Evolutionary conservation across 1,140 invertebrate genomes (phyloP), one percentile per base, ranked within the genome.

Genomic region (Sarcophaga bullata): DNA sequence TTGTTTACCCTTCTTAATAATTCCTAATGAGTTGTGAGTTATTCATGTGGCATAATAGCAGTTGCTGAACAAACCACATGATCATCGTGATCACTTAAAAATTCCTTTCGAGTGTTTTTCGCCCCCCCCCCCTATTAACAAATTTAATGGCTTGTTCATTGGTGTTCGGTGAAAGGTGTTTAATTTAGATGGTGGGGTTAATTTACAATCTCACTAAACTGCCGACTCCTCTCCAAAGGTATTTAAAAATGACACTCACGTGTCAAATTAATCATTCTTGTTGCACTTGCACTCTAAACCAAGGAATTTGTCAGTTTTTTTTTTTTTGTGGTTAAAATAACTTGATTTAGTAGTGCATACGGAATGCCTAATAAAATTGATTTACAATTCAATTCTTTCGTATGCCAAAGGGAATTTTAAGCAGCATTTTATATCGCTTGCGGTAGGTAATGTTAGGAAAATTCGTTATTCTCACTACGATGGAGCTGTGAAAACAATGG

Each of bases 341-440:
- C 62, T 68, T 68, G 62, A 68, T 68, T 68, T 68, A 68, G 17
- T 68, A 68, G 62, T 68, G n/a, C 62, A 68, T 68, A 19, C 8
- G 15, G 17, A 62, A n/a, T 62, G 58, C n/a, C 62, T 19, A n/a
- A 68, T 68, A 68, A 17, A 68, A 68, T 68, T 68, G 62, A 68
- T 68, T 68, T 68, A 68, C 17, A 68, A 68, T 68, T 68, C 9
- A 37, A 37, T 58, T 19, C 2, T 0, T 9, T 9, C 7, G 0
- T 19, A 68, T 68, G 62, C 8, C 1, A 7, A 25, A 10, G 17
- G 62, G 19, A 68, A 19, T 19, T 6, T 15, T 68, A 68, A 68
- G 15, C 9, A 8, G 10, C 15, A 2, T 11, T 15, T 62, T 62
- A 15, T 15, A 7, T 37, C 25, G n/a, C 19, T 68, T 68, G 62